Conservation (phyloP, 2,113 vertebrate species). For the Zootoca vivipara region DNA sequence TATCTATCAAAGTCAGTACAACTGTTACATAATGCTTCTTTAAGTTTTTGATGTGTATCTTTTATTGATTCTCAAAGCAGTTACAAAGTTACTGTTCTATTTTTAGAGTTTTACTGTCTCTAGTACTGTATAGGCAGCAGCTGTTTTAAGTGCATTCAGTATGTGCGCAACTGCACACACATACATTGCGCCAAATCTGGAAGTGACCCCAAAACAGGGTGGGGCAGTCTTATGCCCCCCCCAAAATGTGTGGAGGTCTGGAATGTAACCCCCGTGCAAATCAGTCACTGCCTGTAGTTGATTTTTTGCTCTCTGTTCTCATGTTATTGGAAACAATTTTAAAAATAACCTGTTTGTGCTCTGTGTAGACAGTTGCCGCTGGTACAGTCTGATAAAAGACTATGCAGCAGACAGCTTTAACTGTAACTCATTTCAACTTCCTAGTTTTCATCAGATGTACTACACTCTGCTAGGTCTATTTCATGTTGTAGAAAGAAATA, state of each 20-base stretch:
- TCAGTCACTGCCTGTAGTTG: conserved; percentile 8
- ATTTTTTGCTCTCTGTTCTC: conserved; percentile 32
- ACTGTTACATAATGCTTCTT: conserved; percentile 5
- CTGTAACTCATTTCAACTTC: background rate
- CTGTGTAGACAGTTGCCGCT: background rate
- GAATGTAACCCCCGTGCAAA: no score
- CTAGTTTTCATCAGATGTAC: background rate
- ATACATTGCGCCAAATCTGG: no score
- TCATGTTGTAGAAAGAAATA: background rate
- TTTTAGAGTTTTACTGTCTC: background rate
- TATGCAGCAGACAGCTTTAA: background rate
- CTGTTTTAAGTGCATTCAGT: no score
- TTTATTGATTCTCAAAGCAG: background rate
- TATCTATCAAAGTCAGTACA: background rate
- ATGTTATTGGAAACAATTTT: conserved; percentile 42
- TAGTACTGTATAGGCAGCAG: background rate
- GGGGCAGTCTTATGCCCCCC: no score
- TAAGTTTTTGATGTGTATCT: background rate
- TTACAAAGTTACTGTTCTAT: background rate
- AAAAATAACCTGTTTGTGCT: conserved; percentile 21
- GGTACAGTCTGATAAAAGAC: background rate
- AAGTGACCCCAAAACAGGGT: no score
- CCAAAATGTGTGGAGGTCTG: no score
- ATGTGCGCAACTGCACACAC: no score
- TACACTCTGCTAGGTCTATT: background rate